Base-by-base conservation (phyloP, 2,797 vertebrate species). In the Argya squamiceps region DNA sequence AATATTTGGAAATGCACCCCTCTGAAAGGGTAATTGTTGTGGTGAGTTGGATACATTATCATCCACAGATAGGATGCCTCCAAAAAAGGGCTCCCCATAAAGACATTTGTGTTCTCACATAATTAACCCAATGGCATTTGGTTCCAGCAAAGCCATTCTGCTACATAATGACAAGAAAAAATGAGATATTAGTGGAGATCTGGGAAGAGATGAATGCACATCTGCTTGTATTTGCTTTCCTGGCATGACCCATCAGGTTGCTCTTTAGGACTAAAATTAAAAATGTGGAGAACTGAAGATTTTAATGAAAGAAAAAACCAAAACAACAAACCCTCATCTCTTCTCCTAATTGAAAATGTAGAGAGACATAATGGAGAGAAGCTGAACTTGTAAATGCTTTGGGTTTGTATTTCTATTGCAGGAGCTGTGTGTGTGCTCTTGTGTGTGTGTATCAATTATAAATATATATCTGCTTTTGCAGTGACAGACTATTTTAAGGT, bases 401-500 rank as follows among this genome's bases (percentile, higher is more conserved):
- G 73, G 13, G 52, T 91, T 88, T 95, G 34, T 80, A 53, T 74
- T 96, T 36, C 43, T 62, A 0, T 62, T 87, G 86, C 88, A 82
- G 84, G 71, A 93, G 41, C 60, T 82, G 2, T 59, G 15, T 77
- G 44, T 36, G 46, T 34, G 58, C 22, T 50, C 41, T 79, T 67
- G 39, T 81, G 43, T 89, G 56, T 67, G 58, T 76, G 60, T 89
- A 80, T 75, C 68, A 73, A 63, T 88, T 59, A 32, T 71, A 90
- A 94, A 82, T 88, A 81, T 55, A 21, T 80, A 64, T 81, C 60
- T 89, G 85, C 71, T 93, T 89, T 89, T 70, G 34, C 75, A 84
- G 78, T 63, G 78, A 68, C 81, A 93, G 80, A 84, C 58, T 90
- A 89, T 93, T 95, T 94, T 92, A 96, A 93, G 75, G 95, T 88